Evolutionary conservation across 2,797 vertebrate species (phyloP).

Genomic region (Cossypha caffra): DNA sequence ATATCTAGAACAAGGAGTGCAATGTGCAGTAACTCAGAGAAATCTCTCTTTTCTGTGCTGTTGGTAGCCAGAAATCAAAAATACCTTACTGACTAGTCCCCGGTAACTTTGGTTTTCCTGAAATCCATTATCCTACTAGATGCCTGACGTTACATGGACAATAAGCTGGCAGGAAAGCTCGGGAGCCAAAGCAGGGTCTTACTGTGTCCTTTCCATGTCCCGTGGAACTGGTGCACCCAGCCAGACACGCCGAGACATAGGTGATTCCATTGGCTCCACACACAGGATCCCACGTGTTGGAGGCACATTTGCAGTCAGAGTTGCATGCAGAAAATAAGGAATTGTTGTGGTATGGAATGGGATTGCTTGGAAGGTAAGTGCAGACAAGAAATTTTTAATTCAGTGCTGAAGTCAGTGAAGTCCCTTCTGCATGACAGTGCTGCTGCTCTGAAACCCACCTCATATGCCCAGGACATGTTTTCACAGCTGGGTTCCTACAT

Average conservation of each 20-base stretch:
- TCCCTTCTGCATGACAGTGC: not conserved
- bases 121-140: not conserved
- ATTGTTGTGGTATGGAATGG: not conserved
- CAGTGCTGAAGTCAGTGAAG: not conserved
- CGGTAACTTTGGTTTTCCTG: not conserved
- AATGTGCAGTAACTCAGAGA: not conserved
- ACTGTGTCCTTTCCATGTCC: slow-evolving; percentile 81
- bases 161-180: not conserved
- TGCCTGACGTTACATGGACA: not conserved
- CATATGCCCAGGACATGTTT: not conserved
- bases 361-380: slow-evolving; percentile 34
- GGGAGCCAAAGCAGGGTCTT: slow-evolving; percentile 48
- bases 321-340: slow-evolving; percentile 81
- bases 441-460: not conserved
- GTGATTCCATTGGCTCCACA: slow-evolving; percentile 87
- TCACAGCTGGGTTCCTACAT: not conserved
- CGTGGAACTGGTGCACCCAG: slow-evolving; percentile 80
- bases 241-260: slow-evolving; percentile 87
- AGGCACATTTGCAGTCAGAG: slow-evolving; percentile 82
- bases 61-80: not conserved
- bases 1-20: not conserved
- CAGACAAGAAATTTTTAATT: not conserved
- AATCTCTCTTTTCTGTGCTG: not conserved
- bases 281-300: slow-evolving; percentile 87
- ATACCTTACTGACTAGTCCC: not conserved